These are phyloP conservation scores for Pheosia tremula DNA, from an alignment of 2,888 invertebrate species.

Conservation along the genomic window DNA sequence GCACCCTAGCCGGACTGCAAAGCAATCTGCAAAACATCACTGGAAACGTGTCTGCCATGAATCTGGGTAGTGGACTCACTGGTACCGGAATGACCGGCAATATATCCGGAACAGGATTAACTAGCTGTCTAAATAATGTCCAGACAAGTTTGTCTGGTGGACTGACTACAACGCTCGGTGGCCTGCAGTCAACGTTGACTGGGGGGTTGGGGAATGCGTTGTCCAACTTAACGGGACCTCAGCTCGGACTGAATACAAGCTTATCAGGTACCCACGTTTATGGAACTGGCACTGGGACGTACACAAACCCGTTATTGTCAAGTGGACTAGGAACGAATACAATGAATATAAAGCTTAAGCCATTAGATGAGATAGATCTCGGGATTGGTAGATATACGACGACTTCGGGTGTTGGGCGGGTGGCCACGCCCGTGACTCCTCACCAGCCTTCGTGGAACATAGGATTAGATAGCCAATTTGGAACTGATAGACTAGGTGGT, in stretches of 20 bases:
- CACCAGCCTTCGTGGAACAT: conserved; percentile 84
- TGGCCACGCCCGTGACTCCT: conserved; percentile 87
- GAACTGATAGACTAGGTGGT: conserved; percentile 83
- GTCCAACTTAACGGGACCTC: conserved; percentile 70
- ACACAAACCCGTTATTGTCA: conserved; percentile 87
- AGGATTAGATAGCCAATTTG: conserved; percentile 86
- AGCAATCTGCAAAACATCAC: conserved; percentile 77
- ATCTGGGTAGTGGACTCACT: conserved; percentile 70
- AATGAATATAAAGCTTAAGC: conserved; percentile 88
- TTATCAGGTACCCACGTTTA: conserved; percentile 67
- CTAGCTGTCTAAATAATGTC: conserved; percentile 74
- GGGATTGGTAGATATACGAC: conserved; percentile 85
- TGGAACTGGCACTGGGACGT: conserved; percentile 79
- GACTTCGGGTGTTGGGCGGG: conserved; percentile 75
- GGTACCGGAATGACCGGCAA: conserved; percentile 78
- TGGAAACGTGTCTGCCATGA: conserved; percentile 74
- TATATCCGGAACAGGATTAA: conserved; percentile 76
- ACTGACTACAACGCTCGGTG: conserved; percentile 70
- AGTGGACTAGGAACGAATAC: conserved; percentile 83
- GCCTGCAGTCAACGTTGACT: conserved; percentile 71
- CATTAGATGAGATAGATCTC: conserved; percentile 89
- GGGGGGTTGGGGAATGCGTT: conserved; percentile 74
- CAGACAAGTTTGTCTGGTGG: conserved; percentile 75
- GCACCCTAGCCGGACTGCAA: conserved; percentile 77
- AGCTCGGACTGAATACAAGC: conserved; percentile 74